Evolutionary conservation across 30 jellyfish, hydroid and myxozoan genomes (phyloP).

Genomic region (Pseudorhiza aurosa): DNA sequence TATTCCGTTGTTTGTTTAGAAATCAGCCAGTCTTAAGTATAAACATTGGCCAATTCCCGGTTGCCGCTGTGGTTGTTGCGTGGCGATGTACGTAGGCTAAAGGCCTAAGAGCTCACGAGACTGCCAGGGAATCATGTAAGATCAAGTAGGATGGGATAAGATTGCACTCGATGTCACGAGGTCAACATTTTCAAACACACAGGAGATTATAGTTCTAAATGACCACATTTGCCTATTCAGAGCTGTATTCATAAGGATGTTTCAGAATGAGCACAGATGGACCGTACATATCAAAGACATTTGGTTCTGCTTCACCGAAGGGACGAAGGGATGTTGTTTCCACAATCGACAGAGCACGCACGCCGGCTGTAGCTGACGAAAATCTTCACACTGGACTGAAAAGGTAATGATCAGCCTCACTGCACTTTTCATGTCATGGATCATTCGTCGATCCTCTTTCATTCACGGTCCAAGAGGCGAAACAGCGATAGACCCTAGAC

Average conservation of each 20-base stretch:
- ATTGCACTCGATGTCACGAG: conserved; percentile 2
- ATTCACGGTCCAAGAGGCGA: too few relatives aligned
- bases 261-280: conserved; percentile 69
- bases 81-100: conserved; percentile 20
- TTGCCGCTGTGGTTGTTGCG: conserved; percentile 41
- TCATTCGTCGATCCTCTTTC: too few relatives aligned
- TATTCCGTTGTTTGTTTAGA: background rate
- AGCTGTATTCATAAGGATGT: conserved; percentile 13
- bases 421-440: too few relatives aligned
- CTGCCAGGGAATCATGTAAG: background rate
- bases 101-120: conserved; percentile 39
- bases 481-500: too few relatives aligned
- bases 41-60: conserved; percentile 13
- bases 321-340: conserved; percentile 76
- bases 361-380: conserved; percentile 20
- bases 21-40: background rate
- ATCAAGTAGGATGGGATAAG: background rate
- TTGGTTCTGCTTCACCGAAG: conserved; percentile 71
- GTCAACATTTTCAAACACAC: conserved; percentile 1
- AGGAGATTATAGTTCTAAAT: background rate
- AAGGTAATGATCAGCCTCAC: too few relatives aligned
- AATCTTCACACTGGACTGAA: conserved; percentile 63
- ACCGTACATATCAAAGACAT: conserved; percentile 25
- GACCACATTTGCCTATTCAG: background rate
- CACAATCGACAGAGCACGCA: conserved; percentile 50